Conservation (phyloP, 2,888 invertebrate species). For the Drosophila rellima region DNA sequence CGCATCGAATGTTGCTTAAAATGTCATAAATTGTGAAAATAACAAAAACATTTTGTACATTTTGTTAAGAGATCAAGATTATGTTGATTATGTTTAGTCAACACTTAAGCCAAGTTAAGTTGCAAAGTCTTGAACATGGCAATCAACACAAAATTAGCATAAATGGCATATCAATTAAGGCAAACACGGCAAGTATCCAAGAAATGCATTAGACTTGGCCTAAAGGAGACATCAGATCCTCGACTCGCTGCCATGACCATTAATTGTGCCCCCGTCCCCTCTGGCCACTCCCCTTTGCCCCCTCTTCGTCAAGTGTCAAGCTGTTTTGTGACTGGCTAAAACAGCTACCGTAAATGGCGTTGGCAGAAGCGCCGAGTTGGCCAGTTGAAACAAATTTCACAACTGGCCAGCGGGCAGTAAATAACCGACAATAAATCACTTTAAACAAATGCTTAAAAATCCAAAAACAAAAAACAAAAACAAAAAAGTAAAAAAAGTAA, state of each 20-base stretch:
- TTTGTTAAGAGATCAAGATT: slow-evolving; percentile 35
- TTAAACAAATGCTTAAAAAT: slow-evolving; percentile 64
- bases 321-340: slow-evolving; percentile 48
- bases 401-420: slow-evolving; percentile 69
- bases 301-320: slow-evolving; percentile 46
- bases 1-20: slow-evolving; percentile 47
- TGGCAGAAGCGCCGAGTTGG: slow-evolving; percentile 63
- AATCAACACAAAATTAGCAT: slow-evolving; percentile 69
- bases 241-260: slow-evolving; percentile 15
- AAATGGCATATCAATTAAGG: slow-evolving; percentile 79
- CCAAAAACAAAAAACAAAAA: slow-evolving; percentile 30
- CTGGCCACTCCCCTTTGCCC: background rate
- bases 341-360: slow-evolving; percentile 56
- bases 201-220: slow-evolving; percentile 72
- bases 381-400: slow-evolving; percentile 69
- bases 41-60: slow-evolving; percentile 38
- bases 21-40: slow-evolving; percentile 49
- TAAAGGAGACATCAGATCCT: slow-evolving; percentile 27
- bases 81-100: slow-evolving; percentile 1
- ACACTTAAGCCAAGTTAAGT: slow-evolving; percentile 20
- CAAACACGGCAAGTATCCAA: slow-evolving; percentile 63
- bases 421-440: slow-evolving; percentile 76
- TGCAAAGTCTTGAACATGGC: slow-evolving; percentile 29
- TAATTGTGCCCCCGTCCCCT: slow-evolving; percentile 22
- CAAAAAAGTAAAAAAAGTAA: slow-evolving; percentile 2